Evolutionary conservation across 2,113 vertebrate species (phyloP).

Genomic region (Melanostigma gelatinosum): DNA sequence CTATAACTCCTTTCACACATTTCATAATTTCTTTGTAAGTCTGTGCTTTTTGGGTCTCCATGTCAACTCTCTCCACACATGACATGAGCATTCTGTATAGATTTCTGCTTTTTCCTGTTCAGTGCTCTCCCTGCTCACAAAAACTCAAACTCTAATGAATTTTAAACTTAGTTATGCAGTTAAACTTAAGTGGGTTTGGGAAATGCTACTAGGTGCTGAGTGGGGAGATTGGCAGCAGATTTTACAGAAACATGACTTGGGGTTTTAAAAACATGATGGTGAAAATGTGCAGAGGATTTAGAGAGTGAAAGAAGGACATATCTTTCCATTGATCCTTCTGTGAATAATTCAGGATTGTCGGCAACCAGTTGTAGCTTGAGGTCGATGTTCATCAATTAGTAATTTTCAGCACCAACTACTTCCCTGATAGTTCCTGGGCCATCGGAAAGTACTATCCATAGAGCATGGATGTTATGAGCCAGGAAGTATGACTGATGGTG

Average conservation of each 20-base stretch:
- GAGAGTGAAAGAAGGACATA: neutral
- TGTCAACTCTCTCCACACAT: neutral
- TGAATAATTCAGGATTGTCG: neutral
- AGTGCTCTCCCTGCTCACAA: neutral
- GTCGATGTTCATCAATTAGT: neutral
- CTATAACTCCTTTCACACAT: conserved; percentile 16
- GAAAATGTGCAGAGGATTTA: neutral
- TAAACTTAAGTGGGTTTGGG: neutral
- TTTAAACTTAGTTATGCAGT: neutral
- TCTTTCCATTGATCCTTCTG: neutral
- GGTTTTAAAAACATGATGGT: neutral
- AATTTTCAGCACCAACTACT: neutral
- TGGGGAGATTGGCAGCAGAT: neutral
- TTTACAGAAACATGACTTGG: neutral
- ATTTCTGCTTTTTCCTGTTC: neutral
- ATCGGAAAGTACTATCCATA: neutral
- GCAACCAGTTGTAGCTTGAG: neutral
- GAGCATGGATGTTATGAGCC: neutral
- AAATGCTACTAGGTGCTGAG: neutral
- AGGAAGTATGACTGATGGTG: neutral
- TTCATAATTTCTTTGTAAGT: neutral
- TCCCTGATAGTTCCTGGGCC: neutral
- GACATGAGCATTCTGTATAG: neutral
- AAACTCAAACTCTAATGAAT: neutral
- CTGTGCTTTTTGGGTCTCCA: conserved; percentile 4